Base-by-base conservation (phyloP, 2,888 invertebrate genomes). In the Metacarcinus magister region DNA sequence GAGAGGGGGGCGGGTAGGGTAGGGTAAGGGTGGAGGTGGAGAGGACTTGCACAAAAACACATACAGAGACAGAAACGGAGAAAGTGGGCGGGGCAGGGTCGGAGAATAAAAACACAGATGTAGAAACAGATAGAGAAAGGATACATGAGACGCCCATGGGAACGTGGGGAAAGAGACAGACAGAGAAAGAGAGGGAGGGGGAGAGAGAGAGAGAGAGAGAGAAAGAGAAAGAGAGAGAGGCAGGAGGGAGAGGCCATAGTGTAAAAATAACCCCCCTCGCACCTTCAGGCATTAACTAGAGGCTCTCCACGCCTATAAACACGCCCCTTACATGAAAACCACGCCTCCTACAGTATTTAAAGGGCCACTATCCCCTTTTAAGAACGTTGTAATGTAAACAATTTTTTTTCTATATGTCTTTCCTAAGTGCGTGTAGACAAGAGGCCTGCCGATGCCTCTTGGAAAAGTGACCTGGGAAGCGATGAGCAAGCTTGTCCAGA, bases 91-190 rank as follows among this genome's bases (percentile, higher is more conserved):
- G 91, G 39, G 67, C 10, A 32, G 90, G 94, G 60, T 28, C 32
- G 90, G 60, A 28, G 43, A 60, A 90, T 54, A 43, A 43, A 82
- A 90, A 90, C 90, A 90, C 94, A 94, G 94, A 94, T 94, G 94
- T 94, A 94, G 94, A 94, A 94, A 94, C 94, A 90, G 94, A 94
- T 94, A 94, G 94, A 94, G 94, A 90, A 94, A 94, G 54, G 94
- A 90, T 87, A 94, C 94, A 54, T 94, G 94, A 89, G 87, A 89
- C 89, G 48, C 89, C 94, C 87, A 32, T 39, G 87, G 87, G 44
- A 89, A 89, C 19, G 54, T 23, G 87, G 32, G 94, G 44, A 46
- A 23, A 90, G 90, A 90, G 46, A 46, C 44, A 43, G 90, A 90
- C n/a, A 46, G 44, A 90, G 90, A 90, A 7, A 46, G 46, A 90